phyloP scores from a whole-genome alignment of 2,888 invertebrate genomes.

The Polyploca ridens region DNA sequence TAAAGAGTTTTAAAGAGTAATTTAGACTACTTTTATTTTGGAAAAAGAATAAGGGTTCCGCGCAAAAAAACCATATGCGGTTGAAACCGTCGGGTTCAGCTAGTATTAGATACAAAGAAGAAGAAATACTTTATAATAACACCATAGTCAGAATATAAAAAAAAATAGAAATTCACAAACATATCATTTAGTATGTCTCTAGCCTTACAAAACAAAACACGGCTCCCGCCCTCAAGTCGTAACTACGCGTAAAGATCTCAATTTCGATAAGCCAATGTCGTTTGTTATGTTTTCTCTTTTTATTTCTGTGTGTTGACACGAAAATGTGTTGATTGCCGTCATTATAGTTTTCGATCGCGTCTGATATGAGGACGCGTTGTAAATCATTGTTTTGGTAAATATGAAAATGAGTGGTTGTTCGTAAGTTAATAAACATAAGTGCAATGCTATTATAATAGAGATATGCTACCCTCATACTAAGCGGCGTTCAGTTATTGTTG shows the following conservation, averaged over 20 bases:
- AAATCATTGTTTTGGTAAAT: slow-evolving; percentile 39
- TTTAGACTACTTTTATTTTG: too few relatives aligned
- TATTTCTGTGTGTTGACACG: slow-evolving; percentile 67
- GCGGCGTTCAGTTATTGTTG: too few relatives aligned
- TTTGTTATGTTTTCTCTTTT: slow-evolving; percentile 65
- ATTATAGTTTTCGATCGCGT: slow-evolving; percentile 65
- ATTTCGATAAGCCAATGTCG: slow-evolving; percentile 64
- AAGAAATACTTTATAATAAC: too few relatives aligned
- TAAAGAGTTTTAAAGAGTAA: too few relatives aligned
- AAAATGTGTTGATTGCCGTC: slow-evolving; percentile 70
- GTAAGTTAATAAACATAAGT: slow-evolving; percentile 22
- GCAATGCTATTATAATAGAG: too few relatives aligned
- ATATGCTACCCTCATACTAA: too few relatives aligned
- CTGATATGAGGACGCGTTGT: slow-evolving; percentile 41
- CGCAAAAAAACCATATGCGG: too few relatives aligned
- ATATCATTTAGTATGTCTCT: background rate
- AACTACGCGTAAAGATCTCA: slow-evolving; percentile 65
- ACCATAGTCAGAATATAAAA: background rate
- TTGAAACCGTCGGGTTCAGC: too few relatives aligned
- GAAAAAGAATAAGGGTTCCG: too few relatives aligned
- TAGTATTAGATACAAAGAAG: too few relatives aligned
- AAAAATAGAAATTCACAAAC: background rate
- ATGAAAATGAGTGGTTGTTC: slow-evolving; percentile 41
- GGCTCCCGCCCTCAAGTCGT: slow-evolving; percentile 29
- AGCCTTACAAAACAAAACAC: slow-evolving; percentile 1